Evolutionary conservation across 2,797 vertebrate genomes (phyloP), one percentile per base, ranked within the genome.

Genomic region (Nyctibius grandis): DNA sequence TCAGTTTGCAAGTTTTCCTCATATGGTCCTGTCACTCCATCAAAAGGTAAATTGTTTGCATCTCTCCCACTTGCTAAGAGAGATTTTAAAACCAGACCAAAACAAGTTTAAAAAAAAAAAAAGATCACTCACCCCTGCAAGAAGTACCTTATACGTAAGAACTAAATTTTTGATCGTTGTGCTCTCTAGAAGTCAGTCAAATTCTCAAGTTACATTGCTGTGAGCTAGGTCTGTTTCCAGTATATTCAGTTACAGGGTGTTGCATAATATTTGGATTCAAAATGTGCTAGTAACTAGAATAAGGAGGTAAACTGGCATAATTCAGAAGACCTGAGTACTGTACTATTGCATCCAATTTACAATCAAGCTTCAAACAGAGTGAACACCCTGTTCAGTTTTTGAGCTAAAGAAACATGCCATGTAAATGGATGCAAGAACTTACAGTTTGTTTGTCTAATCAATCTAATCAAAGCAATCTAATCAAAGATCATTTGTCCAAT

Each of bases 1-100:
- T 98, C 99, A 99, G 98, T 99, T 99, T 95, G 99, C 99, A 69
- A 99, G 99, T 98, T 99, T 99, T 97, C 99, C 99, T 45, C 99
- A 99, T 96, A 99, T 99, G 99, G 99, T 99, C 95, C 98, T 99
- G 73, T 99, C 99, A 4, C 98, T 99, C 53, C 99, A 99, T 97
- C 99, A 99, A 97, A 99, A 99, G 99, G 99, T 99, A 97, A 81
- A 96, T 96, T 93, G 47, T 83, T 95, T 64, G 67, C 85, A 17
- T 79, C 26, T 0, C 70, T 85, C 56, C 56, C 57, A 25, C 5
- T 8, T 15, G 47, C 82, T 86, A 87, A 88, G 63, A 81, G 50
- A 38, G 45, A 28, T 85, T 74, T 83, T 34, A 48, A 72, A 68
- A 78, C 9, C 9, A 67, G 47, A 76, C 8, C 5, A 45, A 28